These are phyloP conservation scores for Eleutherodactylus coqui DNA, from an alignment of 2,797 vertebrate species.

Conservation along the genomic window DNA sequence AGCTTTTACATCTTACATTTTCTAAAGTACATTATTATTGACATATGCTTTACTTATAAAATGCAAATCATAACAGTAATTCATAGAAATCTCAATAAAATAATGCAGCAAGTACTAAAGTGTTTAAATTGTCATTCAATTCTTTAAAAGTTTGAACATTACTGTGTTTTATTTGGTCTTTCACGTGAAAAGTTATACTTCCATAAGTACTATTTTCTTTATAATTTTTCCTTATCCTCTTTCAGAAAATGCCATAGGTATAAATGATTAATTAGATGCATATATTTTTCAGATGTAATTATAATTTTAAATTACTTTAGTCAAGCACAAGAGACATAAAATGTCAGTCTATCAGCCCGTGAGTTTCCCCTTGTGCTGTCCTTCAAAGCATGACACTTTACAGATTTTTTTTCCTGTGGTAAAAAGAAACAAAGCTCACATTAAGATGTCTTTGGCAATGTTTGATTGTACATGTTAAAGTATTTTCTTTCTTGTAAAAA, in stretches of 20 bases:
- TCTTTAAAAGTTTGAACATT: neutral
- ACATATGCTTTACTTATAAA: no score
- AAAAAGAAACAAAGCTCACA: slow-evolving; percentile 6
- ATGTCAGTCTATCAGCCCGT: slow-evolving; percentile 47
- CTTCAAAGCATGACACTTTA: slow-evolving; percentile 37
- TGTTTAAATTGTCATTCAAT: neutral
- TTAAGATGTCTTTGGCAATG: neutral
- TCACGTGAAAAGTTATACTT: neutral
- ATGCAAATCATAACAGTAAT: no score
- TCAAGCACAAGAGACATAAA: slow-evolving; percentile 43
- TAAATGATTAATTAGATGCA: slow-evolving; percentile 57
- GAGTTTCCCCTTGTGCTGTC: slow-evolving; percentile 41
- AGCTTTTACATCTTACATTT: no score
- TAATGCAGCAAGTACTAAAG: neutral
- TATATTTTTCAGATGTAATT: slow-evolving; percentile 61
- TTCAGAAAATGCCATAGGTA: slow-evolving; percentile 30
- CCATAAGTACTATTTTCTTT: neutral
- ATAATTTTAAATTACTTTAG: slow-evolving; percentile 53
- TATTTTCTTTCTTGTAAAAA: neutral
- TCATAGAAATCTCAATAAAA: neutral
- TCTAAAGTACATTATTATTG: no score
- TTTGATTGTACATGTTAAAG: neutral
- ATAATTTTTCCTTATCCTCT: neutral
- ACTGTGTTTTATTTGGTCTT: neutral
- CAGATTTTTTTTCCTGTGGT: neutral